Conservation (phyloP, 2,113 vertebrate species). For the Gulo gulo region DNA sequence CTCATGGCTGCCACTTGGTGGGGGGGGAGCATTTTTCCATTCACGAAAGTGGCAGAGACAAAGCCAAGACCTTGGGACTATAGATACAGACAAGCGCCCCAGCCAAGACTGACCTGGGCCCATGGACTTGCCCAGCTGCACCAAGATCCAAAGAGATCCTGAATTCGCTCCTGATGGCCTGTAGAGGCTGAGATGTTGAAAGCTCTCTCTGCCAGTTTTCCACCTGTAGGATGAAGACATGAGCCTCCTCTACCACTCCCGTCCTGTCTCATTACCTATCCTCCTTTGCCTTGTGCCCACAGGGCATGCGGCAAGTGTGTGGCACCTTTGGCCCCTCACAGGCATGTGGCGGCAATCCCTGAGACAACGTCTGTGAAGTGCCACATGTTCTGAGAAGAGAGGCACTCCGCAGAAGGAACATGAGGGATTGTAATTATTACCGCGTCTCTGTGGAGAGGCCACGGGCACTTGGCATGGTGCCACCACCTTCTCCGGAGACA, state of each 20-base stretch:
- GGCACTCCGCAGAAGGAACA: constrained; percentile 27
- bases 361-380: background rate
- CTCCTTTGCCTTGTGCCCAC: background rate
- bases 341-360: background rate
- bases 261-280: background rate
- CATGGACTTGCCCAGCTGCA: background rate
- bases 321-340: accelerated
- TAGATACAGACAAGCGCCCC: accelerated
- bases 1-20: background rate
- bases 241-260: too few relatives aligned
- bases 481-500: constrained; percentile 51
- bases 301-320: background rate
- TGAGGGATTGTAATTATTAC: background rate
- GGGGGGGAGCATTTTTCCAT: background rate
- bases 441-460: constrained; percentile 47
- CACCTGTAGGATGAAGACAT: background rate
- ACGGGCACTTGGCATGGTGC: constrained; percentile 52
- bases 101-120: background rate
- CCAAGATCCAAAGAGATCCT: background rate
- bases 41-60: background rate
- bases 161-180: background rate
- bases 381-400: constrained; percentile 15
- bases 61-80: background rate
- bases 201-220: background rate
- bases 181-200: accelerated